Evolutionary conservation across 2,888 invertebrate species (phyloP).

Genomic region (Cheilosia vernalis): DNA sequence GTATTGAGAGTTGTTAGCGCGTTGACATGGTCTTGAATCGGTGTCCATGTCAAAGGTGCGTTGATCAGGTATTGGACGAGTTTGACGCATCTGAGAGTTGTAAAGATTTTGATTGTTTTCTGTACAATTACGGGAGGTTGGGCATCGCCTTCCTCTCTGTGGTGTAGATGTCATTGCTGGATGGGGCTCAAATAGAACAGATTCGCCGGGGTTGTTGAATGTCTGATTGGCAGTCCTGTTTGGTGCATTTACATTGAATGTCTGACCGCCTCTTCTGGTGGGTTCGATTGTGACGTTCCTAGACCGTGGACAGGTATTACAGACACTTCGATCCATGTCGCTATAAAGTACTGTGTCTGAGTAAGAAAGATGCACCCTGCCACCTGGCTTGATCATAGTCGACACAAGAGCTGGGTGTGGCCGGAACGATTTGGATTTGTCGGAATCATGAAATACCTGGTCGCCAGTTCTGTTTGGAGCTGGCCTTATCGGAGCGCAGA

Average conservation of each 20-base stretch:
- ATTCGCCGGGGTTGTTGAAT: not conserved
- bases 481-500: too few relatives aligned
- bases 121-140: slow-evolving; percentile 72
- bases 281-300: not conserved
- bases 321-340: not conserved
- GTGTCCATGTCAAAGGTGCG: not conserved
- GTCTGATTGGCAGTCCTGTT: not conserved
- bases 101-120: slow-evolving; percentile 50
- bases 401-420: slow-evolving; percentile 7
- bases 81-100: not conserved
- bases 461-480: not conserved
- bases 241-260: not conserved
- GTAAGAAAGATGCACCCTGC: not conserved
- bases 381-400: not conserved
- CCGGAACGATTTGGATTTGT: not conserved
- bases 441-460: not conserved
- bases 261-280: not conserved
- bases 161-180: slow-evolving; percentile 73
- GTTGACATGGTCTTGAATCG: not conserved
- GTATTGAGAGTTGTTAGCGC: not conserved
- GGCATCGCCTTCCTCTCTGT: not conserved
- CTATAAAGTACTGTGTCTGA: not conserved
- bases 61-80: not conserved
- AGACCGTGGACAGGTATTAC: not conserved
- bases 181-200: slow-evolving; percentile 45